phyloP scores from a whole-genome alignment of 2,113 vertebrate species.

The Gymnogyps californianus region DNA sequence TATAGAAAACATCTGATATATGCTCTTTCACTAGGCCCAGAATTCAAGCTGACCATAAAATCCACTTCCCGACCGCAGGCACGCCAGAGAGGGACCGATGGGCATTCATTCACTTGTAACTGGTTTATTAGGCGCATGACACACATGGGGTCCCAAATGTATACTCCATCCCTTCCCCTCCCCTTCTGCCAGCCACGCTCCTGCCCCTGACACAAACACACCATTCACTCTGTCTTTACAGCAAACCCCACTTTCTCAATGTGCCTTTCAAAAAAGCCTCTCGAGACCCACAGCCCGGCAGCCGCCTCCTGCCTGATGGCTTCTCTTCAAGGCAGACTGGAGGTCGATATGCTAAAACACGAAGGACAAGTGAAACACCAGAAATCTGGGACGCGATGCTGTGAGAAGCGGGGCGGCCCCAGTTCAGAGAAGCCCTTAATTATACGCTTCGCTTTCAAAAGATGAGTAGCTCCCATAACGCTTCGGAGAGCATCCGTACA shows the following conservation, averaged over 20 bases:
- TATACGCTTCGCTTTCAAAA: neutral
- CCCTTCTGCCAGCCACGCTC: neutral
- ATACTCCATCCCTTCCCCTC: neutral
- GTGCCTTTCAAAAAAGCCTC: neutral
- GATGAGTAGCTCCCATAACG: neutral
- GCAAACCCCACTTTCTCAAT: neutral
- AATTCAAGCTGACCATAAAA: neutral
- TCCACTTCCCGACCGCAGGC: neutral
- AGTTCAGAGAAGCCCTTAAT: neutral
- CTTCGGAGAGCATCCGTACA: accelerated
- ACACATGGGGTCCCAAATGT: accelerated
- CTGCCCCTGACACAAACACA: neutral
- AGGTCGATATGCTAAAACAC: accelerated
- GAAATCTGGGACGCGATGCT: neutral
- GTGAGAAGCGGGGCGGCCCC: neutral
- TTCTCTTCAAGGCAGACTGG: neutral
- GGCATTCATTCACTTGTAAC: neutral
- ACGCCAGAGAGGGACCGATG: accelerated
- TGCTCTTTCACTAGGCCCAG: neutral
- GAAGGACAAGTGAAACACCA: accelerated
- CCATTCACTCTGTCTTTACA: accelerated
- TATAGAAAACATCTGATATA: neutral
- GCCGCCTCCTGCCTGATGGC: neutral
- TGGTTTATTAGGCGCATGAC: accelerated
- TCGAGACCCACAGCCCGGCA: accelerated